A percentile compares a stretch with the other conserved stretches of the same genome.
Conservation (phyloP, 2,888 invertebrate genomes). For the Oxycera nigricornis region DNA sequence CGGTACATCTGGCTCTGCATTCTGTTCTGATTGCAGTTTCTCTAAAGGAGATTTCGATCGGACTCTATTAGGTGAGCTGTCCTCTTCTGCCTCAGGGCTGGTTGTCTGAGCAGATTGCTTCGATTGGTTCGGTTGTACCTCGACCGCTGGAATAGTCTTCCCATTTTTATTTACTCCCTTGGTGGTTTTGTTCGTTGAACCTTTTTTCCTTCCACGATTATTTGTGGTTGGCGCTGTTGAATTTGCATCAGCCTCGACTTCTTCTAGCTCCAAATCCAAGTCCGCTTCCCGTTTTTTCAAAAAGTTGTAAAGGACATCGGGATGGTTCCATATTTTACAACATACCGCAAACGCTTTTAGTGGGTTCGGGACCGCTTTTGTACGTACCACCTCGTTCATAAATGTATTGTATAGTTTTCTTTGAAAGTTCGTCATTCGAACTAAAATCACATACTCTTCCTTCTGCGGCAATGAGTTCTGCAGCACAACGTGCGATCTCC, state of each 20-base stretch:
- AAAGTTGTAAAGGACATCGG: constrained; percentile 89
- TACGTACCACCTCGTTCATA: constrained; percentile 89
- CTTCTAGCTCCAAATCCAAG: constrained; percentile 82
- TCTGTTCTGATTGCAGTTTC: constrained; percentile 1
- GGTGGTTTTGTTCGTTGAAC: constrained; percentile 50
- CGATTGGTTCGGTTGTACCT: constrained; percentile 62
- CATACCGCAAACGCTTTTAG: constrained; percentile 98
- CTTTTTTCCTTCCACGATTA: constrained; percentile 42
- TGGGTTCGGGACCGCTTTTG: constrained; percentile 90
- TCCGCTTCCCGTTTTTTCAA: constrained; percentile 81
- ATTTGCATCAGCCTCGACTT: constrained; percentile 66
- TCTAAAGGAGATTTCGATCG: neutral
- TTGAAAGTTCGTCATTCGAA: constrained; percentile 90
- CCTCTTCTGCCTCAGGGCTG: constrained; percentile 52
- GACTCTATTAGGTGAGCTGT: neutral
- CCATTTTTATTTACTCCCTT: constrained; percentile 46
- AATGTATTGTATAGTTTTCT: constrained; percentile 89
- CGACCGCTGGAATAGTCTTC: constrained; percentile 62
- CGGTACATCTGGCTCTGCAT: neutral
- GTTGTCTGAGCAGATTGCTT: constrained; percentile 46
- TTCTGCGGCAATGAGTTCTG: constrained; percentile 93
- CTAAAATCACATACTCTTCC: constrained; percentile 90
- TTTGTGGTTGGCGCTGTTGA: constrained; percentile 16
- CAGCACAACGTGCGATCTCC: constrained; percentile 91
- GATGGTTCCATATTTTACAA: constrained; percentile 98